Evolutionary conservation across 2,888 invertebrate genomes (phyloP).

Genomic region (Lasiommata megera): DNA sequence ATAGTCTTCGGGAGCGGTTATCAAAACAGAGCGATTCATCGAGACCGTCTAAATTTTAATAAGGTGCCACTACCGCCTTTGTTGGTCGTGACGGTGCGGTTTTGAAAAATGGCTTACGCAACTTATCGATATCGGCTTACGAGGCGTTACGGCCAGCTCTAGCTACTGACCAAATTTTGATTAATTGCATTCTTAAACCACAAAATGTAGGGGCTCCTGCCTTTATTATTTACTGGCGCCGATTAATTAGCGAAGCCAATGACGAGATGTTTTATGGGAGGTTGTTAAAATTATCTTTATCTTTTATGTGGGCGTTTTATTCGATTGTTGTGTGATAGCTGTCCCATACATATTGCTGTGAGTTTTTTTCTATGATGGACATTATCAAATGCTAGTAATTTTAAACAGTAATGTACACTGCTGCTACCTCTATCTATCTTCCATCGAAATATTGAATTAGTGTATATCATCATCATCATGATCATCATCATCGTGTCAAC

Average conservation of each 20-base stretch:
- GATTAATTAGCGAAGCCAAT: constrained; percentile 45
- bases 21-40: constrained; percentile 77
- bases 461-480: no score
- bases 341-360: background rate
- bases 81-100: constrained; percentile 68
- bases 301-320: constrained; percentile 25
- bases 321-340: constrained; percentile 10
- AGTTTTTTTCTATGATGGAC: no score
- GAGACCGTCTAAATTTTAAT: constrained; percentile 77
- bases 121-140: constrained; percentile 80
- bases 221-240: constrained; percentile 70
- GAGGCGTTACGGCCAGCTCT: constrained; percentile 75
- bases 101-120: constrained; percentile 77
- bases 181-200: constrained; percentile 74
- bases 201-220: constrained; percentile 48
- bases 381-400: no score
- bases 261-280: constrained; percentile 48
- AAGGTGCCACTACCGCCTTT: constrained; percentile 80
- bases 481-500: no score
- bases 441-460: no score
- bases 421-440: no score
- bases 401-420: no score
- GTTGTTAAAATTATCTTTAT: constrained; percentile 56
- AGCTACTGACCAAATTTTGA: constrained; percentile 80
- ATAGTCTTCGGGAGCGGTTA: constrained; percentile 63